Percentiles rank a stretch among this genome's conserved stretches.
Conservation (phyloP, 2,113 vertebrate genomes). For the Spheniscus mendiculus region DNA sequence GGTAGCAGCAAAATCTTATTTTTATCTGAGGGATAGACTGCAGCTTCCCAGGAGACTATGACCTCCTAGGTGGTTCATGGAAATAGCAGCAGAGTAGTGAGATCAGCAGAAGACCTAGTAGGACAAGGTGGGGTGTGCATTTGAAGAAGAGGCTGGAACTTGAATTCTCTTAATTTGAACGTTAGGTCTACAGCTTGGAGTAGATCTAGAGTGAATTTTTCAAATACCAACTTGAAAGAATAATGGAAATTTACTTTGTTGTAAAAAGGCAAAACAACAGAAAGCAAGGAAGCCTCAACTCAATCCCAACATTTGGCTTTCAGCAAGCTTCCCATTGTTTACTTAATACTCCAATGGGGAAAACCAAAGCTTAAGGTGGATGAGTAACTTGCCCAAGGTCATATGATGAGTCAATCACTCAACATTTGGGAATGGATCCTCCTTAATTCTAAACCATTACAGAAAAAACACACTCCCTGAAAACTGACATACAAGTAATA, state of each 20-base stretch:
- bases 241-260: not conserved
- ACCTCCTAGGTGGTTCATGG: not conserved
- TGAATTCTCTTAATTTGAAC: not conserved
- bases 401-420: conserved; percentile 44
- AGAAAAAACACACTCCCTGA: not conserved
- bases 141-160: not conserved
- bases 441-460: conserved; percentile 26
- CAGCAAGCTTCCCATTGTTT: not conserved
- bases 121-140: not conserved
- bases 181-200: not conserved
- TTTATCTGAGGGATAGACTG: not conserved
- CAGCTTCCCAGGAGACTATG: not conserved
- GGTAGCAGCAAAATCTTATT: not conserved
- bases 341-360: not conserved
- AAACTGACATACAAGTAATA: not conserved
- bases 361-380: conserved; percentile 29
- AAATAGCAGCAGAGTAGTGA: not conserved
- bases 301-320: not conserved
- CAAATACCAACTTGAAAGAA: not conserved
- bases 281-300: not conserved
- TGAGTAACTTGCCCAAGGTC: conserved; percentile 43
- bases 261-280: not conserved
- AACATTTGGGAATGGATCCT: conserved; percentile 42
- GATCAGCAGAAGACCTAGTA: not conserved
- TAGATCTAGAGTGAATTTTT: not conserved